phyloP scores from a whole-genome alignment of 1,140 invertebrate species.

The Eufriesea mexicana region DNA sequence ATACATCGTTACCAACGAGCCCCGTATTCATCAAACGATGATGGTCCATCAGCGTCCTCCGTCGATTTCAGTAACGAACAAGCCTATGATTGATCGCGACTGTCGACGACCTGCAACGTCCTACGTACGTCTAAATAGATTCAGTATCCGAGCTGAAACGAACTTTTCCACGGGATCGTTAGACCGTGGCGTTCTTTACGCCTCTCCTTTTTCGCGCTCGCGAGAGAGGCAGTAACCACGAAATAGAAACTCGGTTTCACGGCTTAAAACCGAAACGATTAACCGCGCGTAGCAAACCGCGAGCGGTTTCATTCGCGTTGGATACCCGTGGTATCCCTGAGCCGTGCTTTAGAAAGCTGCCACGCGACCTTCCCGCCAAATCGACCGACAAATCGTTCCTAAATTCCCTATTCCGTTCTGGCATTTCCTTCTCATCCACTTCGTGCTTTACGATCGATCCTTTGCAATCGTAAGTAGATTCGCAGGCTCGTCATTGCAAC shows the following conservation, averaged over 20 bases:
- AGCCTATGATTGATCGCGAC: constrained; percentile 30
- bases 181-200: not conserved
- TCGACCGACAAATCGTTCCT: not conserved
- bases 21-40: constrained; percentile 35
- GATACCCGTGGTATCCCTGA: not conserved
- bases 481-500: too few relatives aligned
- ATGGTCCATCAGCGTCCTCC: constrained; percentile 26
- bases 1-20: constrained; percentile 22
- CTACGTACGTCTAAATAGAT: not conserved
- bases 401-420: not conserved
- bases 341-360: constrained; percentile 17
- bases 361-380: not conserved
- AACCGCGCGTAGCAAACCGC: constrained; percentile 15
- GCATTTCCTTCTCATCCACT: too few relatives aligned
- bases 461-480: too few relatives aligned
- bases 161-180: not conserved
- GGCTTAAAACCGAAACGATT: not conserved
- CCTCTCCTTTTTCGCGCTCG: not conserved
- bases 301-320: not conserved
- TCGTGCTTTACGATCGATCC: too few relatives aligned
- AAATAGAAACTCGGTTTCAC: constrained; percentile 39
- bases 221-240: not conserved
- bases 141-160: not conserved
- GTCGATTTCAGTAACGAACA: constrained; percentile 15
- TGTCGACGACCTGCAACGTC: not conserved